phyloP scores from a whole-genome alignment of 2,113 vertebrate species.

The Tachysurus vachellii region DNA sequence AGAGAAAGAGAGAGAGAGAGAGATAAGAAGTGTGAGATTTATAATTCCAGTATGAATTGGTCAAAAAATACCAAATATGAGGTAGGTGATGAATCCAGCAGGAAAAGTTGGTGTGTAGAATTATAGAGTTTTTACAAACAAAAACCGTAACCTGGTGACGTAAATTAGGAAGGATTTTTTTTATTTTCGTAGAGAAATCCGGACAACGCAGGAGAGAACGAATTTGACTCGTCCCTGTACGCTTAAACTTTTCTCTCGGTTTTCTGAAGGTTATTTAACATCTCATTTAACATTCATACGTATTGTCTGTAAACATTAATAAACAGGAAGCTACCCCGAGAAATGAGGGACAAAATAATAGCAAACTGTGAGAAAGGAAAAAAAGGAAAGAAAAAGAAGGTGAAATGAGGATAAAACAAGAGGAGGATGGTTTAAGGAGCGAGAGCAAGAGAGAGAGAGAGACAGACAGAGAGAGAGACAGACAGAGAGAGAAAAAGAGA shows the following conservation, averaged over 20 bases:
- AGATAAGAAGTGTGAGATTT: not conserved
- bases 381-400: not conserved
- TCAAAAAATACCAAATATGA: too few species aligned
- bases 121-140: not conserved
- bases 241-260: not conserved
- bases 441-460: not conserved
- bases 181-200: too few species aligned
- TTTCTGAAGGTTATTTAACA: not conserved
- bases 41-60: too few species aligned
- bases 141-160: too few species aligned
- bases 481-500: not conserved
- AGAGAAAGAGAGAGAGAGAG: constrained; percentile 9
- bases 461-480: not conserved
- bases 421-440: not conserved
- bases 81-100: not conserved
- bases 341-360: not conserved
- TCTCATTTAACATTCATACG: not conserved
- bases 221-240: not conserved
- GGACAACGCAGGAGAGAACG: too few species aligned
- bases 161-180: too few species aligned
- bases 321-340: not conserved
- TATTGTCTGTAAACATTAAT: not conserved
- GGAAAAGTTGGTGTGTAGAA: not conserved
- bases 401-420: too few species aligned
- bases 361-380: not conserved